A percentile compares a stretch with the other conserved stretches of the same genome.
Evolutionary conservation across 2,888 invertebrate genomes (phyloP).

Genomic region (Sepiola atlantica): DNA sequence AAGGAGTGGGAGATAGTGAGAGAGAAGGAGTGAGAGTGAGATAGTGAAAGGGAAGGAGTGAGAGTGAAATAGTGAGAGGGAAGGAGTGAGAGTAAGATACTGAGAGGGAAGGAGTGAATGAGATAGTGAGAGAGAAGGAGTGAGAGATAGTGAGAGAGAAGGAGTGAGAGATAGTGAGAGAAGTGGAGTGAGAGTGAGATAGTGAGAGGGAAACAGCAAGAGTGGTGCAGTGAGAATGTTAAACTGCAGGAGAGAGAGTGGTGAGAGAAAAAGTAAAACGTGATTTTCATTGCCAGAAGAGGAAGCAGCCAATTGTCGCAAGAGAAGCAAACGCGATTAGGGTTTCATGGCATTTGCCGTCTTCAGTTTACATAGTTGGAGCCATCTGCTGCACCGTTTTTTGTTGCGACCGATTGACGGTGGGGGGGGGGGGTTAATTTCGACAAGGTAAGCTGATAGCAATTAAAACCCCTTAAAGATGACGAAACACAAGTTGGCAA

Average conservation of each 20-base stretch:
- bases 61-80: not conserved
- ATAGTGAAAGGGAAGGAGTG: too few species aligned
- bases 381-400: too few species aligned
- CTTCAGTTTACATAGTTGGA: slow-evolving; percentile 2
- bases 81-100: not conserved
- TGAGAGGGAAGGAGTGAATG: not conserved
- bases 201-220: not conserved
- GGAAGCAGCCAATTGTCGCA: not conserved
- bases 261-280: not conserved
- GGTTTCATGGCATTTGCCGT: not conserved
- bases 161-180: too few species aligned
- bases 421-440: not conserved
- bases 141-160: not conserved
- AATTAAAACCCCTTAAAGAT: not conserved
- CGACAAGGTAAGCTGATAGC: not conserved
- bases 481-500: not conserved
- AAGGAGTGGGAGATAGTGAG: not conserved
- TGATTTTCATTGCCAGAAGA: not conserved
- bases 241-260: not conserved
- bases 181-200: too few species aligned
- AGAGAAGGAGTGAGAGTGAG: rapidly evolving
- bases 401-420: too few species aligned
- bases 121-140: not conserved
- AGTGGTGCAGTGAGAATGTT: too few species aligned
- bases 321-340: not conserved